Percentiles rank a stretch among this genome's conserved stretches.
Conservation (phyloP, 1,140 invertebrate genomes). For the Armadillidium nasatum region DNA sequence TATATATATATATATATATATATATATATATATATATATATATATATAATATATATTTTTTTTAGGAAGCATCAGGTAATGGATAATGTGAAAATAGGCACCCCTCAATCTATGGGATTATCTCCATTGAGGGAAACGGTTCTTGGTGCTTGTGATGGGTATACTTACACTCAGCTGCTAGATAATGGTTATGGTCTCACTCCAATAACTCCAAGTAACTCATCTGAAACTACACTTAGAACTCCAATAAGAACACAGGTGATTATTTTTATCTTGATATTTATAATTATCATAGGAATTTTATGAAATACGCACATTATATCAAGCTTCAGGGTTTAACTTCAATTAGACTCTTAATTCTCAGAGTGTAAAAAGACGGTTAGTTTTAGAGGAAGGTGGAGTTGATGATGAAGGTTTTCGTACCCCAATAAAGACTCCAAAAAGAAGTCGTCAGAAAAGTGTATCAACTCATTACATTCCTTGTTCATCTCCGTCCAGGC, state of each 20-base stretch:
- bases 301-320: background rate
- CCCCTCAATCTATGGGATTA: background rate
- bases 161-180: conserved; percentile 60
- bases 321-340: background rate
- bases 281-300: conserved; percentile 26
- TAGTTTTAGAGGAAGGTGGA: conserved; percentile 61
- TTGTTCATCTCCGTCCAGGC: conserved; percentile 27
- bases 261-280: conserved; percentile 40
- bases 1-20: no score
- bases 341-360: conserved; percentile 27
- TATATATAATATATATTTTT: no score
- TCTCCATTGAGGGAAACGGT: background rate
- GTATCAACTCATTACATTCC: background rate
- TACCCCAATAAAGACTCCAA: conserved; percentile 52
- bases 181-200: conserved; percentile 80
- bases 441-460: conserved; percentile 43
- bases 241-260: conserved; percentile 56
- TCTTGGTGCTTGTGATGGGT: conserved; percentile 36
- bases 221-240: conserved; percentile 53
- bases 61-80: background rate
- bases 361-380: conserved; percentile 68
- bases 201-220: conserved; percentile 63
- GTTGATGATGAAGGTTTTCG: conserved; percentile 55
- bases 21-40: no score
- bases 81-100: background rate